A percentile compares a stretch with the other conserved stretches of the same genome.
Conservation (phyloP, 2,797 vertebrate genomes). For the Echeneis naucrates region DNA sequence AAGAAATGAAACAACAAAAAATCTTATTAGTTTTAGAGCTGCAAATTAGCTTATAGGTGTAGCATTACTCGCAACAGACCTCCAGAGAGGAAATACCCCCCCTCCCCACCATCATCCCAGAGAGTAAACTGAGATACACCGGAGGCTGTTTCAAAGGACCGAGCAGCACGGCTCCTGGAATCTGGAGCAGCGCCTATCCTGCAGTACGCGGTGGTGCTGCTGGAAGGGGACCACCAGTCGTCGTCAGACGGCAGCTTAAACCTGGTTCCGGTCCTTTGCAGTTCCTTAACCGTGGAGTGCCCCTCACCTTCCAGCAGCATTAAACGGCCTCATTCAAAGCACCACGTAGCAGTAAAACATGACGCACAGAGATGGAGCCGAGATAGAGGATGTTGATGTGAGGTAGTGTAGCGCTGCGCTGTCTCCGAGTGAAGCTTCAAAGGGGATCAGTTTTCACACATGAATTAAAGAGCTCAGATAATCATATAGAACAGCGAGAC, state of each 20-base stretch:
- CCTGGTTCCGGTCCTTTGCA: conserved; percentile 39
- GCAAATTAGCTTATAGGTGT: conserved; percentile 79
- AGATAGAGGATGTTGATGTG: conserved; percentile 81
- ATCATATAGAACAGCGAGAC: conserved; percentile 71
- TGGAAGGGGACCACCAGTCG: conserved; percentile 31
- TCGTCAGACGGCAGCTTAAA: conserved; percentile 52
- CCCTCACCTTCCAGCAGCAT: conserved; percentile 66
- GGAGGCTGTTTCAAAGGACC: conserved; percentile 71
- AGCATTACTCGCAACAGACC: conserved; percentile 66
- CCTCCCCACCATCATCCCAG: conserved; percentile 51
- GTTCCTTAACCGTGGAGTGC: conserved; percentile 45
- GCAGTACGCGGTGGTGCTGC: conserved; percentile 35
- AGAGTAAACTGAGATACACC: conserved; percentile 77
- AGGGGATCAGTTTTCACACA: conserved; percentile 79
- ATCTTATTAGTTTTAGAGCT: conserved; percentile 65
- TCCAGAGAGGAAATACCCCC: conserved; percentile 71
- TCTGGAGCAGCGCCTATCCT: conserved; percentile 60
- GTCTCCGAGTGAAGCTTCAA: conserved; percentile 77
- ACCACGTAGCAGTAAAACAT: conserved; percentile 71
- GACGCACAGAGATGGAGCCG: conserved; percentile 75
- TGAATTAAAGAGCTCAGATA: conserved; percentile 84
- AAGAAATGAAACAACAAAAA: conserved; percentile 58
- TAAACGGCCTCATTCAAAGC: conserved; percentile 67
- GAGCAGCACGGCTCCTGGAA: conserved; percentile 54
- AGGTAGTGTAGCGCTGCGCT: conserved; percentile 64